These are phyloP conservation scores for Heliothis virescens DNA, from an alignment of 1,140 invertebrate genomes.

Conservation along the genomic window DNA sequence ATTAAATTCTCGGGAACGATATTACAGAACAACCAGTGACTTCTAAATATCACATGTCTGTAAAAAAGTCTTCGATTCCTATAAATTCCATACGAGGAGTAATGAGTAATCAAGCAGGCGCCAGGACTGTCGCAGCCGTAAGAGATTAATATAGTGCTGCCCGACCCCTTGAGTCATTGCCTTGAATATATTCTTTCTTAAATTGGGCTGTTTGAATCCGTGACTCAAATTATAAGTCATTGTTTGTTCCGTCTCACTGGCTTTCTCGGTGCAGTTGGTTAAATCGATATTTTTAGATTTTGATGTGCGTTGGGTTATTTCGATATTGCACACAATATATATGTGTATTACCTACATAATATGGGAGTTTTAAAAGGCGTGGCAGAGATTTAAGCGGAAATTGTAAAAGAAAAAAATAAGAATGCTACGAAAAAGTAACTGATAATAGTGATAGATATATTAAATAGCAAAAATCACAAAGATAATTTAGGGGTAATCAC, in stretches of 20 bases:
- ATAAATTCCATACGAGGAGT: background rate
- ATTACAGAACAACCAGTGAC: background rate
- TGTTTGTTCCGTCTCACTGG: conserved; percentile 42
- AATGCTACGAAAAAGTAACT: too few relatives aligned
- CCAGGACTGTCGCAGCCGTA: conserved; percentile 55
- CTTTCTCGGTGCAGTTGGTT: conserved; percentile 46
- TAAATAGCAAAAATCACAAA: too few relatives aligned
- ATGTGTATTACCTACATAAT: too few relatives aligned
- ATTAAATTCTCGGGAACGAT: too few relatives aligned
- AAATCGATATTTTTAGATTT: conserved; percentile 22
- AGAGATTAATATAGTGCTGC: conserved; percentile 61
- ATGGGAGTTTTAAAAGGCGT: too few relatives aligned
- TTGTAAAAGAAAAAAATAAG: too few relatives aligned
- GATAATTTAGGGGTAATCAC: too few relatives aligned
- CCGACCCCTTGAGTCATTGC: conserved; percentile 59
- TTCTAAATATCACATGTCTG: background rate
- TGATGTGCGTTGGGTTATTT: background rate
- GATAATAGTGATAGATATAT: too few relatives aligned
- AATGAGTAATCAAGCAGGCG: conserved; percentile 66
- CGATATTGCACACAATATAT: background rate
- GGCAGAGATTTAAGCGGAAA: too few relatives aligned
- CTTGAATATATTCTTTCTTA: conserved; percentile 56
- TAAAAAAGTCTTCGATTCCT: background rate
- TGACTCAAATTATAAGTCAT: conserved; percentile 60
- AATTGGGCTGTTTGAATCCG: conserved; percentile 50